These are phyloP conservation scores for Polypedilum pembai DNA, from an alignment of 1,140 invertebrate genomes.

Conservation along the genomic window DNA sequence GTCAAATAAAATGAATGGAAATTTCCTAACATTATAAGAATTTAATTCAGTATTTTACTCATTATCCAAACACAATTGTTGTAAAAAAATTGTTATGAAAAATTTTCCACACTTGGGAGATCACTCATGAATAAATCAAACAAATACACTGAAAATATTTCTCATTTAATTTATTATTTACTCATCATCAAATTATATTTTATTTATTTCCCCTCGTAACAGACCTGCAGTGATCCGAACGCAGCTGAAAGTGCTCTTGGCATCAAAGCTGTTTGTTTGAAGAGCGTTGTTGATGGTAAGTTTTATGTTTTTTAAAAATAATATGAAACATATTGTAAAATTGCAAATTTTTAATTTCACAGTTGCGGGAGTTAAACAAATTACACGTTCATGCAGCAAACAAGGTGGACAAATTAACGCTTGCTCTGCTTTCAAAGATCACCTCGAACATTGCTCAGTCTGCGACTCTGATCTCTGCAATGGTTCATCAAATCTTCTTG, in stretches of 20 bases:
- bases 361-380: constrained; percentile 10
- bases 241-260: background rate
- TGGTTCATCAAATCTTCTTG: background rate
- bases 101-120: no score
- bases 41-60: no score
- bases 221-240: background rate
- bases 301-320: background rate
- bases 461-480: background rate
- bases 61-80: no score
- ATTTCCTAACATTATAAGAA: no score
- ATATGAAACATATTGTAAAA: background rate
- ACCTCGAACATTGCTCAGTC: background rate
- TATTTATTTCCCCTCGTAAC: background rate
- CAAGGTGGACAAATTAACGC: background rate
- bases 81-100: no score
- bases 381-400: background rate
- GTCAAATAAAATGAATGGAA: no score
- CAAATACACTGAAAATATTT: no score
- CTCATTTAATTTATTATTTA: no score
- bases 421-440: background rate
- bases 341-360: background rate
- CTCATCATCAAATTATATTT: no score
- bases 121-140: no score
- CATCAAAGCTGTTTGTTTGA: background rate
- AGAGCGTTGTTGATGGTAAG: constrained; percentile 11